phyloP scores from a whole-genome alignment of 1,140 invertebrate genomes.

The Temnothorax nylanderi region DNA sequence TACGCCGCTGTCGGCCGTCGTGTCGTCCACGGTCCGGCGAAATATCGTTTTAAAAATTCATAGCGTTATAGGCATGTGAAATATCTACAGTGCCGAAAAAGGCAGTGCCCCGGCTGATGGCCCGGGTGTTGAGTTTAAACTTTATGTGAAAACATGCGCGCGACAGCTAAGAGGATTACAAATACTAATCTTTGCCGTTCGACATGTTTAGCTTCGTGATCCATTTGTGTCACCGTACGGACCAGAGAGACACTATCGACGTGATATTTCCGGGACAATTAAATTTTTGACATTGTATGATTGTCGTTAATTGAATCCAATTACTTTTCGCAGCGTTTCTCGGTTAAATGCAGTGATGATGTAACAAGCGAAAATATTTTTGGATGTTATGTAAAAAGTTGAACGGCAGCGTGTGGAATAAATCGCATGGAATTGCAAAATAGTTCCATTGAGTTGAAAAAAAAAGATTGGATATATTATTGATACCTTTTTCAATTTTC shows the following conservation, averaged over 20 bases:
- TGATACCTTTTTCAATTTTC: conserved; percentile 25
- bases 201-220: conserved; percentile 32
- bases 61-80: conserved; percentile 36
- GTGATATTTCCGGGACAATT: conserved; percentile 20
- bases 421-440: not conserved
- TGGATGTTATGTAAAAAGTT: not conserved
- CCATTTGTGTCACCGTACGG: not conserved
- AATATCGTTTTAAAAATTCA: conserved; percentile 57
- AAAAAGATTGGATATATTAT: not conserved
- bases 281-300: conserved; percentile 5
- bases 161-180: conserved; percentile 42
- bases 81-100: conserved; percentile 44
- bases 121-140: conserved; percentile 16
- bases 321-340: not conserved
- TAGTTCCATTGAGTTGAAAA: not conserved
- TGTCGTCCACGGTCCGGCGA: conserved; percentile 25
- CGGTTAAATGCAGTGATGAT: not conserved
- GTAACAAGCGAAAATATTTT: conserved; percentile 16
- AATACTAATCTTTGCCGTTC: conserved; percentile 37
- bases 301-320: conserved; percentile 42
- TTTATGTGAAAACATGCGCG: conserved; percentile 34
- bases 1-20: conserved; percentile 39
- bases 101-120: not conserved
- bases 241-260: not conserved
- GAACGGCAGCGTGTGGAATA: not conserved